Conservation (phyloP, 2,113 vertebrate species). For the Mormoops blainvillei region DNA sequence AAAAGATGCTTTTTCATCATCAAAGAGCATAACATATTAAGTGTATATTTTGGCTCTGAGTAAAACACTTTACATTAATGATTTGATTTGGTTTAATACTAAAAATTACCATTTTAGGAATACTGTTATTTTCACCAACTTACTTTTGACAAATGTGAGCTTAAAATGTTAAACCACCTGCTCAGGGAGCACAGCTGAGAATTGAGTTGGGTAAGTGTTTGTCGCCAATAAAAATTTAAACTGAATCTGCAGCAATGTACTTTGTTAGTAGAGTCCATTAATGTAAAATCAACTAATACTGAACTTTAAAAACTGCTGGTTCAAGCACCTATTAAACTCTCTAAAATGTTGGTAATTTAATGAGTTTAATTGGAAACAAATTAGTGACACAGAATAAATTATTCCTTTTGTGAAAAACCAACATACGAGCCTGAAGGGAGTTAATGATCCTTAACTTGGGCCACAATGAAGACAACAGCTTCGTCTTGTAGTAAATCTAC, state of each 20-base stretch:
- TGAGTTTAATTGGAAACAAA: slow-evolving; percentile 13
- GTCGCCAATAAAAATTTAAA: background rate
- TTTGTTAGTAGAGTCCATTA: background rate
- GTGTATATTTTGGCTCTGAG: background rate
- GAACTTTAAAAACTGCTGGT: background rate
- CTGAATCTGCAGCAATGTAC: background rate
- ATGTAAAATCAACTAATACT: slow-evolving; percentile 19
- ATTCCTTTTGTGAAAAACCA: slow-evolving; percentile 18
- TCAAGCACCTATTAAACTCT: background rate
- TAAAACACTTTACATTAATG: background rate
- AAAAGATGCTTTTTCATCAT: background rate
- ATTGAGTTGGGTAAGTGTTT: background rate
- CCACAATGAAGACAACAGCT: background rate
- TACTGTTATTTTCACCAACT: background rate
- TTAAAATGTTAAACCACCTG: background rate
- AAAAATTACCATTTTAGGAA: background rate
- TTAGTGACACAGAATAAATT: slow-evolving; percentile 4
- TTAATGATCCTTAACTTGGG: background rate
- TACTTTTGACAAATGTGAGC: background rate
- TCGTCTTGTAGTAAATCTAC: background rate
- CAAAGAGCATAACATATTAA: background rate
- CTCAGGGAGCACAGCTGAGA: background rate
- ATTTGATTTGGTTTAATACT: background rate
- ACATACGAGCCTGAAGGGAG: background rate
- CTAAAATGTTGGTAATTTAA: slow-evolving; percentile 1